Evolutionary conservation across 2,113 vertebrate species (phyloP), one percentile per base, ranked within the genome.

Genomic region (Rhea pennata): DNA sequence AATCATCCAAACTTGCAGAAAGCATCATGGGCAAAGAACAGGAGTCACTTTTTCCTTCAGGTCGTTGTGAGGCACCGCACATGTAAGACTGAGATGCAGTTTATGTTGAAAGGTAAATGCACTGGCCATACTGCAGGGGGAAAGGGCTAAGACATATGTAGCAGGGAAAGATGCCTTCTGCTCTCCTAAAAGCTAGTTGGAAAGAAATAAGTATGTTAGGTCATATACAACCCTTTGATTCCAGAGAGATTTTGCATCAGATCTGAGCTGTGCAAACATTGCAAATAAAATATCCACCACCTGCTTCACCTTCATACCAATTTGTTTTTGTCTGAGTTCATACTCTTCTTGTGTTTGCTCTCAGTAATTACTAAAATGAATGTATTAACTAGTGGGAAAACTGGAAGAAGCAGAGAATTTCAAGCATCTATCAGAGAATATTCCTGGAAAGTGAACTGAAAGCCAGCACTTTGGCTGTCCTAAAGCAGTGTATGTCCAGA

Each of bases 61-160:
- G 94, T 95, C 79, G 85, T 84, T 80, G 92, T 56, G 93, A 97
- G 91, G 96, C 96, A 96, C 96, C 59, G 1, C 71, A 80, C 84
- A 36, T 84, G 71, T 1, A 77, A 83, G 92, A 86, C 89, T 87
- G 58, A 83, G 75, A 75, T 31, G 67, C 27, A 56, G 76, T 71
- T 84, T 90, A 77, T 54, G 66, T 5, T 2, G 51, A 54, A 66
- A 67, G 51, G 42, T 75, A 62, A 93, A 88, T n/a, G 88, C 80
- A 48, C n/a, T 21, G 71, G 81, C 69, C 8, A 0, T 6, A 20
- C 90, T 88, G 83, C 73, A 39, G 62, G 81, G 76, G 19, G n/a
- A 67, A 74, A 53, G 4, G 74, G 62, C 77, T 72, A 36, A 75
- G 72, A 46, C 3, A 61, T 2, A 72, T 2, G 3, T 23, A 50